Conservation (phyloP, 1,140 invertebrate species). For the Bursaphelenchus mucronatus region DNA sequence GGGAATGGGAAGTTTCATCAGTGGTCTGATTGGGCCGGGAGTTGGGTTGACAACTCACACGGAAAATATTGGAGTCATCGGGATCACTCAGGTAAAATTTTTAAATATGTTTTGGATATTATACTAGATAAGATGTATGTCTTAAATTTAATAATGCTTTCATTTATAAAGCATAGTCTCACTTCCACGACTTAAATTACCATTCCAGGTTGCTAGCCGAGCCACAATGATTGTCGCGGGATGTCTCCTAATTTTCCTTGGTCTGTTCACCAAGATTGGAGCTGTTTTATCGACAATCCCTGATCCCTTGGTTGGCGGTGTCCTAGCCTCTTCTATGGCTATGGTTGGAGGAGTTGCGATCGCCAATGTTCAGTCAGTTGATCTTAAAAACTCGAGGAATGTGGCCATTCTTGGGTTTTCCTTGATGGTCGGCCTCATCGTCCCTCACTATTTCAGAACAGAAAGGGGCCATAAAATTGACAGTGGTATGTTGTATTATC, state of each 20-base stretch:
- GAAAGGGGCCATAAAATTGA: conserved; percentile 28
- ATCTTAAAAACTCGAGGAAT: conserved; percentile 61
- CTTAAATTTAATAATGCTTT: too few species aligned
- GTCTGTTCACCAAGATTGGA: conserved; percentile 49
- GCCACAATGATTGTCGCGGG: conserved; percentile 54
- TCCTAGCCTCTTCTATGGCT: conserved; percentile 61
- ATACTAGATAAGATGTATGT: too few species aligned
- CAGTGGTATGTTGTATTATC: conserved; percentile 30
- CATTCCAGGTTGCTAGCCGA: conserved; percentile 43
- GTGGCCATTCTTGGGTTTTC: conserved; percentile 63
- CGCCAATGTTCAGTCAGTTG: conserved; percentile 59
- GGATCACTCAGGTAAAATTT: conserved; percentile 42
- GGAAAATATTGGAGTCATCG: conserved; percentile 59
- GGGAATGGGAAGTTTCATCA: conserved; percentile 51
- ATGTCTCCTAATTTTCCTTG: conserved; percentile 50
- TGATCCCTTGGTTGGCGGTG: conserved; percentile 58
- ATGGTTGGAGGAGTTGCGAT: conserved; percentile 61
- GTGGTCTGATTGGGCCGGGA: conserved; percentile 49
- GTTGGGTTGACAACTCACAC: conserved; percentile 51
- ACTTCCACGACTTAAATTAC: too few species aligned
- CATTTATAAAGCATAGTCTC: too few species aligned
- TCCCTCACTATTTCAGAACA: conserved; percentile 53
- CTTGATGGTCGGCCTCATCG: conserved; percentile 62
- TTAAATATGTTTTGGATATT: too few species aligned
- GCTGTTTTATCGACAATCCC: conserved; percentile 59